These are phyloP conservation scores for Trichonephila clavipes DNA, from an alignment of 1,140 invertebrate genomes.

Conservation along the genomic window DNA sequence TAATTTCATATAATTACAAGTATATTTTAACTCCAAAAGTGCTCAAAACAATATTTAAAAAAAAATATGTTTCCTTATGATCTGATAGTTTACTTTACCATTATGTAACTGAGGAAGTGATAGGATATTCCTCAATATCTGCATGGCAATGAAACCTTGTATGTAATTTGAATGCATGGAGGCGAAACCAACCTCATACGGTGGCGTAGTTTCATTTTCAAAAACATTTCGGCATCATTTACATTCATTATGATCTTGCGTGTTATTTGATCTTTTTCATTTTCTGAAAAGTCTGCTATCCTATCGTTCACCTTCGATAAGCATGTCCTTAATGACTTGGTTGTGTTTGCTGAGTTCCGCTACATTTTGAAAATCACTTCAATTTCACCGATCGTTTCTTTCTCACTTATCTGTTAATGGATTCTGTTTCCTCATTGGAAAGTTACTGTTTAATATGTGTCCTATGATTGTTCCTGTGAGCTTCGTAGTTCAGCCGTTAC, in stretches of 20 bases:
- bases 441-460: neutral
- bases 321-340: neutral
- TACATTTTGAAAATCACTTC: constrained; percentile 6
- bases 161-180: constrained; percentile 3
- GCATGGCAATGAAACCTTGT: neutral
- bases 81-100: too few relatives aligned
- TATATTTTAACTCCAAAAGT: too few relatives aligned
- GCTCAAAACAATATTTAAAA: too few relatives aligned
- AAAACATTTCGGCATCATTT: neutral
- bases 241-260: neutral
- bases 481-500: too few relatives aligned
- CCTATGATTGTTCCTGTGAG: too few relatives aligned
- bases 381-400: constrained; percentile 14
- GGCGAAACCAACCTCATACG: neutral
- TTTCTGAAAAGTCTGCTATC: neutral
- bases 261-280: neutral
- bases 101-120: neutral
- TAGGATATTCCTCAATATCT: neutral
- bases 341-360: constrained; percentile 44
- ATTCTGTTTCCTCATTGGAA: constrained; percentile 8
- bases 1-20: too few relatives aligned
- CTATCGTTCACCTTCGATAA: neutral
- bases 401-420: neutral
- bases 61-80: too few relatives aligned
- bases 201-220: neutral